A percentile compares a stretch with the other conserved stretches of the same genome.
phyloP scores from a whole-genome alignment of 2,113 vertebrate genomes.

The Gallinago undulata region DNA sequence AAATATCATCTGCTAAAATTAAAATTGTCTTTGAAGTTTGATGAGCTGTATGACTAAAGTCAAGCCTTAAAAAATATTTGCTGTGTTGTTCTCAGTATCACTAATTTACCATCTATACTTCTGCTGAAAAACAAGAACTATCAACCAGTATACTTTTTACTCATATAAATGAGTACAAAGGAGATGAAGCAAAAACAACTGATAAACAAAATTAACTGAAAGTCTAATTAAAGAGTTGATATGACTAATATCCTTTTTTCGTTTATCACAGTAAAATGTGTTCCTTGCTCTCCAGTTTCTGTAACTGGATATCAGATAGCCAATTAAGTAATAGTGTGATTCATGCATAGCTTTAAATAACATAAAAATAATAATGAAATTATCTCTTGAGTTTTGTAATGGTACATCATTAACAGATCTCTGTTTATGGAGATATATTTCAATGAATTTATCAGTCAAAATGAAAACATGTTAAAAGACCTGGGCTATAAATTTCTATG shows the following conservation, averaged over 20 bases:
- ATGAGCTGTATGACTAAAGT: background rate
- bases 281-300: background rate
- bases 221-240: background rate
- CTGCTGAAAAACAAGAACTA: background rate
- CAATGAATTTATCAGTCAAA: background rate
- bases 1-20: background rate
- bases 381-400: background rate
- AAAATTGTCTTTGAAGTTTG: background rate
- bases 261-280: background rate
- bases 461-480: background rate
- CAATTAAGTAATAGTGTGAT: background rate
- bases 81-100: background rate
- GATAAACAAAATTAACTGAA: background rate
- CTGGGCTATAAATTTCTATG: background rate
- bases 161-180: background rate
- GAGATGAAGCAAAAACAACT: background rate
- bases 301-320: background rate
- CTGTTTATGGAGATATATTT: background rate
- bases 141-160: background rate
- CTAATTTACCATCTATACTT: background rate
- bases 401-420: background rate
- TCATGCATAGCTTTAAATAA: background rate
- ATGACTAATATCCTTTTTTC: background rate
- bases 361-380: background rate
- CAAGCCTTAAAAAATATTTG: background rate